Conservation (phyloP, 92 coral and sea anemone genomes). For the Heteractis magnifica region DNA sequence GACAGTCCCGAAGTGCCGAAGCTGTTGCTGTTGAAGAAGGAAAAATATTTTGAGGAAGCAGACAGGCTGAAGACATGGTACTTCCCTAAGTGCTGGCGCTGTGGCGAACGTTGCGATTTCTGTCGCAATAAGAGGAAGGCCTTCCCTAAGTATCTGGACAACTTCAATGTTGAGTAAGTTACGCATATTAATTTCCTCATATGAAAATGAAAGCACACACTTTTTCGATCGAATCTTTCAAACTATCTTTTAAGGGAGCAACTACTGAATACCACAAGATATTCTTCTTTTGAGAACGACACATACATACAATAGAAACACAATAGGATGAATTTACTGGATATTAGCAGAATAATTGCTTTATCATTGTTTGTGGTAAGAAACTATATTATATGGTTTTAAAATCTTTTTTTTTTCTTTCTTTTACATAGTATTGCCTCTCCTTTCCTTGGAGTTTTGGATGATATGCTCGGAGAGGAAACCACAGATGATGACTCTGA, state of each 20-base stretch:
- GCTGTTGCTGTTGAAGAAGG: constrained; percentile 19
- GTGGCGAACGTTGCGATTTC: constrained; percentile 39
- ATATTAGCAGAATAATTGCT: too few species aligned
- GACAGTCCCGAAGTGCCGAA: constrained; percentile 33
- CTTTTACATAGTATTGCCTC: too few species aligned
- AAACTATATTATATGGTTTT: too few species aligned
- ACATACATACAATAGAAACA: not conserved
- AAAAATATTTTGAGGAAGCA: constrained; percentile 22
- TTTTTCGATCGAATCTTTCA: not conserved
- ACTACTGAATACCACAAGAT: too few species aligned
- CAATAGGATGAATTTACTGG: not conserved
- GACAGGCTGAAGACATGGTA: not conserved
- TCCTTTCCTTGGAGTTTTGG: too few species aligned
- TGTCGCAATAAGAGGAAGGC: constrained; percentile 11
- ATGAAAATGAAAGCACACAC: too few species aligned
- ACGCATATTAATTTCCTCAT: not conserved
- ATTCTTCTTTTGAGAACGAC: not conserved
- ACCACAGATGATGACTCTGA: too few species aligned
- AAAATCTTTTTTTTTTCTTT: too few species aligned
- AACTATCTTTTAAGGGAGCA: not conserved
- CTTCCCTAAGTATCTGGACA: not conserved
- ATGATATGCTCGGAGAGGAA: too few species aligned
- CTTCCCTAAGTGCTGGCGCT: constrained; percentile 45
- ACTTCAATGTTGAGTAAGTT: not conserved
- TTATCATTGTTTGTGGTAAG: too few species aligned